phyloP scores from a whole-genome alignment of 2,888 invertebrate genomes.

The Megaustenia siamemsis region DNA sequence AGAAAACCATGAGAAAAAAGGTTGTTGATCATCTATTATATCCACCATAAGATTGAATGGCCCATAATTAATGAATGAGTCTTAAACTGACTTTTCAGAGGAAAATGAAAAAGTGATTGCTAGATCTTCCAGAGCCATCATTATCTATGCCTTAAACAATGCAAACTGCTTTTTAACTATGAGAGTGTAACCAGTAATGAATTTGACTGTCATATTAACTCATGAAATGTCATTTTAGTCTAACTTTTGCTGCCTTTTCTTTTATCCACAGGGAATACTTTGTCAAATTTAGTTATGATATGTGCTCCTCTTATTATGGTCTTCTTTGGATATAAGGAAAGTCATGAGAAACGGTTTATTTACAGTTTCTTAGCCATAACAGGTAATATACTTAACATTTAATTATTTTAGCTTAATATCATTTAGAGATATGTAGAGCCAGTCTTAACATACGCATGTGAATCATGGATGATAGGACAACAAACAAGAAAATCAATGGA shows the following conservation, averaged over 20 bases:
- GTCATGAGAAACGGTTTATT: slow-evolving; percentile 79
- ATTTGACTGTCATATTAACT: neutral
- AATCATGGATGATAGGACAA: too few species aligned
- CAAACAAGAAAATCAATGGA: too few species aligned
- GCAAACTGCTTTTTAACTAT: neutral
- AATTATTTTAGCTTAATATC: too few species aligned
- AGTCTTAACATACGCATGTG: too few species aligned
- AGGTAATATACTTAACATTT: slow-evolving; percentile 69
- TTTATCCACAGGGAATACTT: slow-evolving; percentile 81
- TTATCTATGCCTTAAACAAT: neutral
- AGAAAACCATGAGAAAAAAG: too few species aligned
- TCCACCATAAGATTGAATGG: too few species aligned
- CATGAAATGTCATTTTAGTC: neutral
- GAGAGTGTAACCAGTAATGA: neutral
- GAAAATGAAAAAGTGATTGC: neutral
- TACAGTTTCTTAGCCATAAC: slow-evolving; percentile 78
- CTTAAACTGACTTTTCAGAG: neutral
- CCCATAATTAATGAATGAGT: neutral
- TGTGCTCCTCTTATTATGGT: slow-evolving; percentile 80
- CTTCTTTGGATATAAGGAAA: slow-evolving; percentile 75
- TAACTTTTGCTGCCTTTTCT: neutral
- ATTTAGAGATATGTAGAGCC: too few species aligned
- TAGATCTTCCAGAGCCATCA: neutral
- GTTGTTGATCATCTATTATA: too few species aligned
- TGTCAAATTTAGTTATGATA: slow-evolving; percentile 82